Evolutionary conservation across 2,888 invertebrate species (phyloP).

Genomic region (Epsilonema sp.): DNA sequence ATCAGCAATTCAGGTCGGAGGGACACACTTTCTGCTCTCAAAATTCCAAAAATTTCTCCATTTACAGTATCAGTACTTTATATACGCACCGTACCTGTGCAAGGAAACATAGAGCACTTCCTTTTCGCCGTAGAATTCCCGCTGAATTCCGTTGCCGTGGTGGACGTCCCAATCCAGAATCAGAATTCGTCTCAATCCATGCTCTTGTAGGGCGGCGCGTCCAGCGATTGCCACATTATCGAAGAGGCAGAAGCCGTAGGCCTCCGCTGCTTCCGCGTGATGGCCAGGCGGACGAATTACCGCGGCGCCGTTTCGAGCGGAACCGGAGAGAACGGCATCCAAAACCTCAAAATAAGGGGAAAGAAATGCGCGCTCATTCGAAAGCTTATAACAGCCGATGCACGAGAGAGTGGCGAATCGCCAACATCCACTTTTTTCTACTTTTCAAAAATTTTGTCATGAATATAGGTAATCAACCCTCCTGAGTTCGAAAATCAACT

Average conservation of each 20-base stretch:
- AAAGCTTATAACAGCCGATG: too few relatives aligned
- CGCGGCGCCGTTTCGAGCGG: conserved; percentile 57
- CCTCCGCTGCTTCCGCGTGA: conserved; percentile 55
- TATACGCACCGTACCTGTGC: too few relatives aligned
- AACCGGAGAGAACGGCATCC: conserved; percentile 1
- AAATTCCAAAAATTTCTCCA: too few relatives aligned
- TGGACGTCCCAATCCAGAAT: conserved; percentile 69
- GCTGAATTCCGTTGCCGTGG: conserved; percentile 11
- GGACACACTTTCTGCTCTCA: too few relatives aligned
- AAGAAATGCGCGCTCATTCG: too few relatives aligned
- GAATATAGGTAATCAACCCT: too few relatives aligned
- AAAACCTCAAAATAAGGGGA: neutral
- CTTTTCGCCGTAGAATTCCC: conserved; percentile 9
- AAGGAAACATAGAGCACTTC: conserved; percentile 64
- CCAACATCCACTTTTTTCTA: too few relatives aligned
- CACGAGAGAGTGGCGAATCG: too few relatives aligned
- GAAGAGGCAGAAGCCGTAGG: conserved; percentile 79
- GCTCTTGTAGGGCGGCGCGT: neutral
- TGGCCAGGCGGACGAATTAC: conserved; percentile 79
- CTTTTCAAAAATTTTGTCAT: too few relatives aligned
- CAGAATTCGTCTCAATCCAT: conserved; percentile 52
- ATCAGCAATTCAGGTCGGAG: too few relatives aligned
- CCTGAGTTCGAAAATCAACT: too few relatives aligned
- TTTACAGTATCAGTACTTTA: too few relatives aligned
- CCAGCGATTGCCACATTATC: conserved; percentile 90